These are phyloP conservation scores for Tenthredo mesomela DNA, from an alignment of 2,888 invertebrate species.

Conservation along the genomic window DNA sequence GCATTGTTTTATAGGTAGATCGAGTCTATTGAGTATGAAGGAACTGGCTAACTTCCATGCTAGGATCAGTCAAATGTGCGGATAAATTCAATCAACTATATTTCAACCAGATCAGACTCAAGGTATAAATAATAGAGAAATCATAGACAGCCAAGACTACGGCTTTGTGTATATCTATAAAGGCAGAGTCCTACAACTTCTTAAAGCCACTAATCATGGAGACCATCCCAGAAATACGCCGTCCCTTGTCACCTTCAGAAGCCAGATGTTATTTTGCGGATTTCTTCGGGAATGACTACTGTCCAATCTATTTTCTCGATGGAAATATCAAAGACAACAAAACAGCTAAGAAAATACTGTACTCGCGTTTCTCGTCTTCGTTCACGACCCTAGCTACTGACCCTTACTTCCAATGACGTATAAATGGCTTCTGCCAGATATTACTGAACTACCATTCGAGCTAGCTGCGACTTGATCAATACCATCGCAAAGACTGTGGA, in stretches of 20 bases:
- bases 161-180: not conserved
- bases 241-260: not conserved
- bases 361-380: not conserved
- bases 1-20: slow-evolving; percentile 11
- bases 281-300: not conserved
- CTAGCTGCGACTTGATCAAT: slow-evolving; percentile 22
- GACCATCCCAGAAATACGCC: not conserved
- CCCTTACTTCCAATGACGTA: slow-evolving; percentile 35
- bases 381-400: slow-evolving; percentile 16
- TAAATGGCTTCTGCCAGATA: slow-evolving; percentile 30
- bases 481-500: slow-evolving; percentile 25
- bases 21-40: not conserved
- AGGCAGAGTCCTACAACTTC: slow-evolving; percentile 18
- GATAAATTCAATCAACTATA: slow-evolving; percentile 26
- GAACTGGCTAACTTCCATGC: slow-evolving; percentile 13
- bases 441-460: slow-evolving; percentile 23
- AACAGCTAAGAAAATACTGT: not conserved
- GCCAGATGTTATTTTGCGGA: not conserved
- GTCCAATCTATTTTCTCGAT: slow-evolving; percentile 7
- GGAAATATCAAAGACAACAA: slow-evolving; percentile 7
- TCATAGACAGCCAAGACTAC: not conserved
- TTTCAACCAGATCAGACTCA: slow-evolving; percentile 10
- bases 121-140: slow-evolving; percentile 18
- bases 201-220: slow-evolving; percentile 11
- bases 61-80: not conserved